These are phyloP conservation scores for Siderastrea siderea DNA, from an alignment of 92 coral and sea anemone species.

Conservation along the genomic window DNA sequence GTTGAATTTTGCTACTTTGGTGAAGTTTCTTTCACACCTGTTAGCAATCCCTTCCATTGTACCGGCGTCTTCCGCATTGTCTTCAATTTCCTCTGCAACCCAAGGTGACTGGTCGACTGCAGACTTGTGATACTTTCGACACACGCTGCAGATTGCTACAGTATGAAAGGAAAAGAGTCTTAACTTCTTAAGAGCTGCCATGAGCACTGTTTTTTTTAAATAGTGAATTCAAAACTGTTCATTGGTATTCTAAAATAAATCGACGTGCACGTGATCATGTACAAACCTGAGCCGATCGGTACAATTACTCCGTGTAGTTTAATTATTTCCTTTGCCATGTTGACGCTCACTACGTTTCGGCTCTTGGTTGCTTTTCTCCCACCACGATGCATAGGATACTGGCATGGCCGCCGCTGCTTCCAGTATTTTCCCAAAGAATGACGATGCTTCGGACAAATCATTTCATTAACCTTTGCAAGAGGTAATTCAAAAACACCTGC, in stretches of 20 bases:
- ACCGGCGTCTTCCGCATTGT: neutral
- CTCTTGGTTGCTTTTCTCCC: no score
- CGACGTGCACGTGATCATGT: neutral
- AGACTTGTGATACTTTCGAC: constrained; percentile 36
- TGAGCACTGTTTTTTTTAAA: no score
- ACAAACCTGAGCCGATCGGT: constrained; percentile 74
- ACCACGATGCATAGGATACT: no score
- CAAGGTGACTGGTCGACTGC: constrained; percentile 22
- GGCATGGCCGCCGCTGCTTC: no score
- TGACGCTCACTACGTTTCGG: neutral
- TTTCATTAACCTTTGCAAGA: no score
- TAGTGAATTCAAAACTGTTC: neutral
- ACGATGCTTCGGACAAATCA: no score
- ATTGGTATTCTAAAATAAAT: neutral
- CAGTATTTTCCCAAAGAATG: no score
- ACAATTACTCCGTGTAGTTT: constrained; percentile 59
- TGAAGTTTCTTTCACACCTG: neutral
- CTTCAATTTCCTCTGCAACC: neutral
- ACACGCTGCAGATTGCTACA: constrained; percentile 48
- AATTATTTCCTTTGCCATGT: constrained; percentile 62
- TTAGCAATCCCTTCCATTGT: no score
- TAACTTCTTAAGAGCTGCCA: no score
- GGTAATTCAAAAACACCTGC: no score
- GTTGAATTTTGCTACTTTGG: no score
- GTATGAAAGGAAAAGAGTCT: no score